Evolutionary conservation across 2,113 vertebrate genomes (phyloP), one percentile per base, ranked within the genome.

Genomic region (Austrofundulus limnaeus): DNA sequence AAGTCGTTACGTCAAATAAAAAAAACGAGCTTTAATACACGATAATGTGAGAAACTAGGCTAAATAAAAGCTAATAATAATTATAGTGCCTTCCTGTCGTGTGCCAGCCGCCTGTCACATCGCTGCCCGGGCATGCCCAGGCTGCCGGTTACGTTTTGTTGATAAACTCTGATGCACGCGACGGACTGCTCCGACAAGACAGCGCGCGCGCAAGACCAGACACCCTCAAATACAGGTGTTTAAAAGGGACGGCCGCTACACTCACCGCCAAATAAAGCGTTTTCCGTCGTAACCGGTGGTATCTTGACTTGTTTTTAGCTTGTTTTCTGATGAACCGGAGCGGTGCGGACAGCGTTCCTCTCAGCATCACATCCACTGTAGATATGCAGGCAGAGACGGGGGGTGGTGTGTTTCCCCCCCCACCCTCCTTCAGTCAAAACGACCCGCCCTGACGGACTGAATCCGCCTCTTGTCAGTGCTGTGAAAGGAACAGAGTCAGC

Each of bases 221-320:
- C n/a, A n/a, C n/a, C n/a, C n/a, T n/a, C n/a, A n/a, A n/a, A n/a
- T n/a, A n/a, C n/a, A n/a, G n/a, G n/a, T n/a, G n/a, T n/a, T n/a
- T n/a, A 34, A 34, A 34, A 34, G 10, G 9, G 9, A 10, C 31
- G 8, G n/a, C n/a, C 9, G n/a, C 10, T 8, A n/a, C 20, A 89
- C 89, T 90, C 82, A 91, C 89, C 89, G 89, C 88, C 85, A 81
- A 72, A 23, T 57, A 75, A 83, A 16, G 71, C 71, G 68, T 25
- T 62, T 87, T 83, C 85, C 85, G 84, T 85, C 45, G 80, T 62
- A 66, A 69, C 64, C 31, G 88, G 85, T 82, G 88, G 83, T 88
- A 87, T 89, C 60, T 90, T 88, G 87, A 84, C 45, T 70, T 38
- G 59, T 37, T 8, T 78, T 49, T 60, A 50, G 61, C 70, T 62